Evolutionary conservation across 2,797 vertebrate genomes (phyloP).

Genomic region (Epinephelus awoara): DNA sequence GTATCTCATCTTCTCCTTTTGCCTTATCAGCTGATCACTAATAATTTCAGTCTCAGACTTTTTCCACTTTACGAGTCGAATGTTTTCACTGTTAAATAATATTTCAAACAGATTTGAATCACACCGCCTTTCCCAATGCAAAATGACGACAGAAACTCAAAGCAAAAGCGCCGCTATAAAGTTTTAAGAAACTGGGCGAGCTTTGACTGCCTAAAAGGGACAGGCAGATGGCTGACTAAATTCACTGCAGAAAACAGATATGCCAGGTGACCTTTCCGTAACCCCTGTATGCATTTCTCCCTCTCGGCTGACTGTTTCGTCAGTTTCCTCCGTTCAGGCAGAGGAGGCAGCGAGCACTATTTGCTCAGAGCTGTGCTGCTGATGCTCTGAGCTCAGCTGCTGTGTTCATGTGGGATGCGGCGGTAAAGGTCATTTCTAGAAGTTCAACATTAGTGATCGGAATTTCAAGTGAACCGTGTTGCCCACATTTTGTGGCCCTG

Average conservation of each 20-base stretch:
- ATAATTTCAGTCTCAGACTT: neutral
- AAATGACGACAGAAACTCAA: neutral
- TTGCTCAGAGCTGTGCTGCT: conserved; percentile 63
- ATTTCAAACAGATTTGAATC: conserved; percentile 6
- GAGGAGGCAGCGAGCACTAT: conserved; percentile 49
- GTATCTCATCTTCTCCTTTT: neutral
- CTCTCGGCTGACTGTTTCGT: conserved; percentile 64
- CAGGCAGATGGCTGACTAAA: conserved; percentile 58
- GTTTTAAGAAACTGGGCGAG: conserved; percentile 12
- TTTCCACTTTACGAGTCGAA: neutral
- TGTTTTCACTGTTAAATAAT: neutral
- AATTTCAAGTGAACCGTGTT: conserved; percentile 79
- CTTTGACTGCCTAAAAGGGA: conserved; percentile 31
- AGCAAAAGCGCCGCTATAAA: neutral
- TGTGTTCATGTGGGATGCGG: conserved; percentile 71
- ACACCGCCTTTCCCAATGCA: neutral
- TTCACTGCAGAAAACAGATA: conserved; percentile 57
- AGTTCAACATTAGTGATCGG: conserved; percentile 82
- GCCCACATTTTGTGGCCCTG: conserved; percentile 45
- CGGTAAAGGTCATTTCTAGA: conserved; percentile 82
- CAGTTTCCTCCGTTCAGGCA: conserved; percentile 59
- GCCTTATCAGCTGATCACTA: neutral
- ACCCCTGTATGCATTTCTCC: conserved; percentile 59
- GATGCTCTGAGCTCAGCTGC: conserved; percentile 60
- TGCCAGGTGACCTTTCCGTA: conserved; percentile 63